Percentiles rank a stretch among this genome's conserved stretches.
Conservation (phyloP, 2,797 vertebrate species). For the Sebastes minor region DNA sequence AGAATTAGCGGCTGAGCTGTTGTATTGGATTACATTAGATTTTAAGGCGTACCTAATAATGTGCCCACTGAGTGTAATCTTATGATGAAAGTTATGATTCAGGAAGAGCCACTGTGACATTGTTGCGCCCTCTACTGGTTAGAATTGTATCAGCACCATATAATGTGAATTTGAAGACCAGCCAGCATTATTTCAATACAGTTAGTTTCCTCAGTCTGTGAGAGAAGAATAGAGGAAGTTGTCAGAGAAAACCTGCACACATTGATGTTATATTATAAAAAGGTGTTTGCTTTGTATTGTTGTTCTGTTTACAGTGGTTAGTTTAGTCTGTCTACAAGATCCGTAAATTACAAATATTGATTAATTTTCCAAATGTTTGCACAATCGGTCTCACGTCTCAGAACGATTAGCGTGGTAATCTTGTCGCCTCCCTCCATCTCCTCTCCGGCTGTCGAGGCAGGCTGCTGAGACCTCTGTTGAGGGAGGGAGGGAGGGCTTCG, state of each 20-base stretch:
- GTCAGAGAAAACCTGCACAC: neutral
- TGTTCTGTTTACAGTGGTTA: neutral
- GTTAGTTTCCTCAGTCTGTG: neutral
- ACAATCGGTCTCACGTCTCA: slow-evolving; percentile 11
- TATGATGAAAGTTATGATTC: neutral
- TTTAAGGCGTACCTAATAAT: neutral
- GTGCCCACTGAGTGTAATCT: neutral
- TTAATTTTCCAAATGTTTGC: slow-evolving; percentile 23
- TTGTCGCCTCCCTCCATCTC: slow-evolving; percentile 46
- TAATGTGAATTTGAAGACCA: neutral
- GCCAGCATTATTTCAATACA: neutral
- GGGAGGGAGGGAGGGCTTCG: slow-evolving; percentile 39
- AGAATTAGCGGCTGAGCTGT: neutral
- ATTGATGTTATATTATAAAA: neutral
- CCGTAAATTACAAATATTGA: slow-evolving; percentile 13
- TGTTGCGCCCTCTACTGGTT: slow-evolving; percentile 63
- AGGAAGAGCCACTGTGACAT: slow-evolving; percentile 25
- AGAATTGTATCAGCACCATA: slow-evolving; percentile 7
- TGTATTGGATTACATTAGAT: neutral
- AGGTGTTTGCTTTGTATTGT: neutral
- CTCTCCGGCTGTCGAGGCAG: slow-evolving; percentile 59
- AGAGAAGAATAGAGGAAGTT: neutral
- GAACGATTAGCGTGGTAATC: slow-evolving; percentile 53
- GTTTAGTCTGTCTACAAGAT: neutral
- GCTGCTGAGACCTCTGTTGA: slow-evolving; percentile 60